These are phyloP conservation scores for Acleris literana DNA, from an alignment of 2,888 invertebrate genomes.

Conservation along the genomic window DNA sequence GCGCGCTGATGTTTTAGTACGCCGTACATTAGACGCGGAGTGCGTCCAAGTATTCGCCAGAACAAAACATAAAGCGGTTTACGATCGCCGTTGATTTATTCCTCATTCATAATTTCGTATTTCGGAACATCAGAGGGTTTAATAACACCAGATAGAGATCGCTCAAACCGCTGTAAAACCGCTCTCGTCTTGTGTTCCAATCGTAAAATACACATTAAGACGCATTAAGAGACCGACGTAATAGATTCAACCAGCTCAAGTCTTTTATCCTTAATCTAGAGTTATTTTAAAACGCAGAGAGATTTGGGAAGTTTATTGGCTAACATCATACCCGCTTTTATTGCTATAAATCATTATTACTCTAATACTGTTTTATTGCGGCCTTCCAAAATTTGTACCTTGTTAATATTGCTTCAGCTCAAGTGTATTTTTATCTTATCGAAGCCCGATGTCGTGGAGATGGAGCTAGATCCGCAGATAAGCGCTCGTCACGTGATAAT, in stretches of 20 bases:
- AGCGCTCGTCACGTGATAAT: constrained; percentile 32
- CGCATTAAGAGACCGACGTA: constrained; percentile 75
- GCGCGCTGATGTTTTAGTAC: constrained; percentile 22
- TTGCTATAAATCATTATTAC: constrained; percentile 77
- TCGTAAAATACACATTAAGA: constrained; percentile 83
- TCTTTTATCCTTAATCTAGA: constrained; percentile 77
- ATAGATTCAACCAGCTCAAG: constrained; percentile 65
- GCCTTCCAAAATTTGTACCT: constrained; percentile 63
- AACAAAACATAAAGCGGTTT: constrained; percentile 81
- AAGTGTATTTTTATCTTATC: constrained; percentile 58
- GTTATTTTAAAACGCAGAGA: constrained; percentile 76
- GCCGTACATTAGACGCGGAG: constrained; percentile 27
- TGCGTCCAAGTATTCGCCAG: constrained; percentile 53
- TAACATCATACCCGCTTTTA: constrained; percentile 76
- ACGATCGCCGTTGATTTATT: constrained; percentile 81
- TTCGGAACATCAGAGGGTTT: constrained; percentile 80
- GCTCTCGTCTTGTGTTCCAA: constrained; percentile 80
- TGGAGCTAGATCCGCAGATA: constrained; percentile 50
- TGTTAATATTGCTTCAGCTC: constrained; percentile 61
- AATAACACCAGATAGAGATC: constrained; percentile 80
- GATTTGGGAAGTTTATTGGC: constrained; percentile 76
- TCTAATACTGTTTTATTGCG: constrained; percentile 75
- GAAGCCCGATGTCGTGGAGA: constrained; percentile 52
- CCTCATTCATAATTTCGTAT: constrained; percentile 82
- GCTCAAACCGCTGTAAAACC: constrained; percentile 78